Evolutionary conservation across 1,140 invertebrate genomes (phyloP).

Genomic region (Catajapyx aquilonaris): DNA sequence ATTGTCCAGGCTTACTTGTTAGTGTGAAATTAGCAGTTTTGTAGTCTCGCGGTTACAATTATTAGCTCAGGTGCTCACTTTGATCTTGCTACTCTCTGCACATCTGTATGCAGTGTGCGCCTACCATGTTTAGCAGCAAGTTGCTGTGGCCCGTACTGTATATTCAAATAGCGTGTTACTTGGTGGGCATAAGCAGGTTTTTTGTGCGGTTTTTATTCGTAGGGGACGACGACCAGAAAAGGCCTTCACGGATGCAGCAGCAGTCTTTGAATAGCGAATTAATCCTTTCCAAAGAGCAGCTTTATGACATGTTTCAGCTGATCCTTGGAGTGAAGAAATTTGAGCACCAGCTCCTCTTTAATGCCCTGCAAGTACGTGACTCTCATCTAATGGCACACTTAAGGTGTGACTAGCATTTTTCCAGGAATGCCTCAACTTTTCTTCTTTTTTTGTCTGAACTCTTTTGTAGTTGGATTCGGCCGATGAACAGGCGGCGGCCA

Average conservation of each 20-base stretch:
- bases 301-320: conserved; percentile 99
- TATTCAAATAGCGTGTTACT: too few relatives aligned
- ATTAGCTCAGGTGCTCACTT: too few relatives aligned
- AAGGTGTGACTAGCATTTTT: conserved; percentile 4
- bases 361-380: conserved; percentile 76
- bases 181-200: too few relatives aligned
- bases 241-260: conserved; percentile 63
- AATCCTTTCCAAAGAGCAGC: conserved; percentile 85
- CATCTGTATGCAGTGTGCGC: too few relatives aligned
- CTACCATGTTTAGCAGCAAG: too few relatives aligned
- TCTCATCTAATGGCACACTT: conserved; percentile 1
- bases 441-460: conserved; percentile 1
- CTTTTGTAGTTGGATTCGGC: conserved; percentile 79
- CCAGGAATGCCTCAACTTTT: too few relatives aligned
- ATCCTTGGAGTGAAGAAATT: conserved; percentile 97
- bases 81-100: too few relatives aligned
- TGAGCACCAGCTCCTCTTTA: conserved; percentile 97
- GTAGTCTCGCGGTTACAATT: too few relatives aligned
- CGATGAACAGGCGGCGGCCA: conserved; percentile 98
- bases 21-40: too few relatives aligned
- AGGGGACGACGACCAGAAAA: conserved; percentile 68
- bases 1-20: too few relatives aligned
- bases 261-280: conserved; percentile 75
- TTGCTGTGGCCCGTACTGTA: too few relatives aligned
- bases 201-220: conserved; percentile 13